Percentiles rank a stretch among this genome's conserved stretches.
phyloP scores from a whole-genome alignment of 2,113 vertebrate genomes.

The Oenanthe melanoleuca region DNA sequence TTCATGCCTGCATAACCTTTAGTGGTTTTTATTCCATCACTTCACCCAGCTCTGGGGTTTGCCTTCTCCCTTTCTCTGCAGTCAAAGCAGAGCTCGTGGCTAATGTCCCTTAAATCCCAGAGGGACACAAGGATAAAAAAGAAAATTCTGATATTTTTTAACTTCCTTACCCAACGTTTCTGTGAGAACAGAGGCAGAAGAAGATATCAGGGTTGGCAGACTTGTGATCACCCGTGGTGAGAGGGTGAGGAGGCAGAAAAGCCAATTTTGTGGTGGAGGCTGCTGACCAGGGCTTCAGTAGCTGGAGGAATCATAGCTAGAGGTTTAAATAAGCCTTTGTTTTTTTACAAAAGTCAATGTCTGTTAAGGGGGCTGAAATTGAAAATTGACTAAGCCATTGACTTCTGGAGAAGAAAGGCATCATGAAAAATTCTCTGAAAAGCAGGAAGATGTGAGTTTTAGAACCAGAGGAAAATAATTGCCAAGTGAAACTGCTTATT shows the following conservation, averaged over 20 bases:
- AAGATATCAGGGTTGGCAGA: neutral
- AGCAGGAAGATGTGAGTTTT: neutral
- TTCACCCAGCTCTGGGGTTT: conserved; percentile 67
- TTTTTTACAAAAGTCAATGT: conserved; percentile 26
- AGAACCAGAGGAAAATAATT: neutral
- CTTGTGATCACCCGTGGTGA: neutral
- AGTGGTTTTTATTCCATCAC: conserved; percentile 69
- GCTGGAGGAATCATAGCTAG: conserved; percentile 30
- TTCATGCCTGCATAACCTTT: conserved; percentile 72
- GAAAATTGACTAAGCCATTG: conserved; percentile 51
- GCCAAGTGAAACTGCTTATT: neutral
- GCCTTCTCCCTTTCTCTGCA: conserved; percentile 58
- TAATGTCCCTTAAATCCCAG: conserved; percentile 69
- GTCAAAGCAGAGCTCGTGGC: conserved; percentile 9
- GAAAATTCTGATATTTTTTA: conserved; percentile 48
- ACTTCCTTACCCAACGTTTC: conserved; percentile 25
- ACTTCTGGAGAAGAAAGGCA: conserved; percentile 6
- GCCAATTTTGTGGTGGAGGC: neutral
- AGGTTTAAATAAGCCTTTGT: conserved; percentile 52
- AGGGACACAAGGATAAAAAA: conserved; percentile 40
- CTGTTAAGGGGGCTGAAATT: conserved; percentile 41
- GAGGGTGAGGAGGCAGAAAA: conserved; percentile 19
- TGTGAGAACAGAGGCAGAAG: neutral
- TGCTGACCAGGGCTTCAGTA: conserved; percentile 7
- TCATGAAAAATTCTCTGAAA: conserved; percentile 20